Percentiles rank a stretch among this genome's conserved stretches.
phyloP scores from a whole-genome alignment of 2,797 vertebrate genomes.

The Choloepus didactylus region DNA sequence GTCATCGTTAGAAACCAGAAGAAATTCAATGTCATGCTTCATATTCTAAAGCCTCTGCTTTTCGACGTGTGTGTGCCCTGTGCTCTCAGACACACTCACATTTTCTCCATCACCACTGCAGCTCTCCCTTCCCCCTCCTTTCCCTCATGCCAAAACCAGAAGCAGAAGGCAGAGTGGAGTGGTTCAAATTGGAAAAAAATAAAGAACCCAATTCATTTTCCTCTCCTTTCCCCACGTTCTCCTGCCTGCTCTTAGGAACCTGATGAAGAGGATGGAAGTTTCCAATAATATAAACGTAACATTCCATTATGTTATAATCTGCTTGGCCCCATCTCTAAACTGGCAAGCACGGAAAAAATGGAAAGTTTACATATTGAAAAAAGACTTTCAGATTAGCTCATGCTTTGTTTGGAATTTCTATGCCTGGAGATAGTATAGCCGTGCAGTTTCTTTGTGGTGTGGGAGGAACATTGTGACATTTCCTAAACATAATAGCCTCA shows the following conservation, averaged over 20 bases:
- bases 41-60: not conserved
- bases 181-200: not conserved
- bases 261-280: slow-evolving; percentile 51
- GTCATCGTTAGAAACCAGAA: not conserved
- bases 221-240: not conserved
- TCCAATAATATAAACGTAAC: slow-evolving; percentile 45
- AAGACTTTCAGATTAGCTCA: slow-evolving; percentile 75
- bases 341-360: slow-evolving; percentile 67
- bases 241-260: not conserved
- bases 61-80: no score
- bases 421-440: slow-evolving; percentile 68
- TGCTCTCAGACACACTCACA: no score
- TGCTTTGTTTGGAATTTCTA: slow-evolving; percentile 81
- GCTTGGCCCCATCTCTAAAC: slow-evolving; percentile 68
- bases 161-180: not conserved
- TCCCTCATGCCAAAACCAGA: not conserved
- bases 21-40: not conserved
- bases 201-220: not conserved
- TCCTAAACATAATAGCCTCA: slow-evolving; percentile 78
- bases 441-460: slow-evolving; percentile 73
- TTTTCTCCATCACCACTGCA: fast-evolving
- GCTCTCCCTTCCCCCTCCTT: not conserved
- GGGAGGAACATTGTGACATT: slow-evolving; percentile 76
- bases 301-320: slow-evolving; percentile 32
- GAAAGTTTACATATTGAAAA: slow-evolving; percentile 71